Percentiles rank a stretch among this genome's conserved stretches.
Evolutionary conservation across 2,888 invertebrate genomes (phyloP).

Genomic region (Frankliniella intonsa): DNA sequence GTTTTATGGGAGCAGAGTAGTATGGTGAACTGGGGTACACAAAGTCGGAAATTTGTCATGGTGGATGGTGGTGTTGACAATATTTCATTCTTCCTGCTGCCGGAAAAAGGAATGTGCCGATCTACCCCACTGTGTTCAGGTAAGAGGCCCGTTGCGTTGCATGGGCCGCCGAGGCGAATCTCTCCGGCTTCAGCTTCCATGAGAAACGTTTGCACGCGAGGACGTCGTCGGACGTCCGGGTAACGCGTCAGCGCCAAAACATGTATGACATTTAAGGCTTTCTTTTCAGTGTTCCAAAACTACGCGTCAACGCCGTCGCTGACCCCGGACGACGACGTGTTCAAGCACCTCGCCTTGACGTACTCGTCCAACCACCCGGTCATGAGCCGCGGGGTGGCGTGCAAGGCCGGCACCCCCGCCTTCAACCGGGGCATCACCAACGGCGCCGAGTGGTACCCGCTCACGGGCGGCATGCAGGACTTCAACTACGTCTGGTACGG

Average conservation of each 20-base stretch:
- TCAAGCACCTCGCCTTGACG: slow-evolving; percentile 53
- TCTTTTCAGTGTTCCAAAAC: slow-evolving; percentile 73
- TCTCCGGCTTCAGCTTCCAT: too few relatives aligned
- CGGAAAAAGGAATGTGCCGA: slow-evolving; percentile 48
- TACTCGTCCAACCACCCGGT: slow-evolving; percentile 56
- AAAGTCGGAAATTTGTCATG: neutral
- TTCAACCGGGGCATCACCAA: slow-evolving; percentile 61
- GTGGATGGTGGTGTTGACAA: neutral
- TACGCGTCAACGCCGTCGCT: slow-evolving; percentile 63
- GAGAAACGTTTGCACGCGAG: too few relatives aligned
- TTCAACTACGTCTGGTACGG: slow-evolving; percentile 62
- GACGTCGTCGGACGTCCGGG: too few relatives aligned
- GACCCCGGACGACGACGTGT: slow-evolving; percentile 63
- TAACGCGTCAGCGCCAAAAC: too few relatives aligned
- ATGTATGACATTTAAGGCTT: neutral
- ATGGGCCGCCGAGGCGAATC: neutral
- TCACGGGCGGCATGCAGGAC: slow-evolving; percentile 63
- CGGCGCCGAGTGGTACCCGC: slow-evolving; percentile 60
- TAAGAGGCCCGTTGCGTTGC: slow-evolving; percentile 40
- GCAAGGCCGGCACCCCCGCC: slow-evolving; percentile 47
- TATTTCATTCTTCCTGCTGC: neutral
- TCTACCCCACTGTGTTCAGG: slow-evolving; percentile 51
- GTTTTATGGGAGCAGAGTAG: neutral
- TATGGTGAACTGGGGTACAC: neutral
- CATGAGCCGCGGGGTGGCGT: slow-evolving; percentile 54